Evolutionary conservation across 2,888 invertebrate genomes (phyloP), one percentile per base, ranked within the genome.

Genomic region (Marasmarcha lunaedactyla): DNA sequence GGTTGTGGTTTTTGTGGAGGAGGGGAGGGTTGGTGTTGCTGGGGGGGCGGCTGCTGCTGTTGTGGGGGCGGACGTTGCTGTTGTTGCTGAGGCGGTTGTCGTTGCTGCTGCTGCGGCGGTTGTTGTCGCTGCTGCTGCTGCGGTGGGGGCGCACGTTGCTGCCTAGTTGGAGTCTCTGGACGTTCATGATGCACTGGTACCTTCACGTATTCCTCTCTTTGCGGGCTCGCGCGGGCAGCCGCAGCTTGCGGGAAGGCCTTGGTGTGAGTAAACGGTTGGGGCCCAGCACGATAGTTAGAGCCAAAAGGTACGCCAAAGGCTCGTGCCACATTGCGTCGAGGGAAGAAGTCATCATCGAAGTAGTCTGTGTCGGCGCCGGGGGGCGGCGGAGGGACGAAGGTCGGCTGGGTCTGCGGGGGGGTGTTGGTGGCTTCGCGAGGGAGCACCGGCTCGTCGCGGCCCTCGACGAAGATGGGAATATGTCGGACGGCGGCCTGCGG

Each of bases 401-500:
- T 49, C 44, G 68, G 67, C 57, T 72, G 68, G 36, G 85, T 12
- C 13, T 12, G 6, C 59, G 57, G 49, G 63, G 61, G 51, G 71
- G 59, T 67, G 49, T 43, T 68, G 67, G 57, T 72, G n/a, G n/a
- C 69, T 36, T 85, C 13, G 11, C 12, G 6, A 45, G 90, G 89
- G 41, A 91, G 83, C 11, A 93, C 87, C 1, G 93, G 93, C 57
- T 91, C 90, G 53, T 92, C 91, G 39, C 94, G 85, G 5, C 94
- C 94, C 70, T 95, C 95, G 0, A 95, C 92, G 59, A 92, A 91
- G 47, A 95, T 95, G 14, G 95, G 95, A 69, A 95, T 94, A 57
- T 93, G 91, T 45, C 94, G 86, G 36, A 93, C 90, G 52, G 87
- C 89, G 34, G 86, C 73, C 47, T 87, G 89, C 33, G 86, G 73